These are phyloP conservation scores for Drosophila neocordata DNA, from an alignment of 1,140 invertebrate species.

Conservation along the genomic window DNA sequence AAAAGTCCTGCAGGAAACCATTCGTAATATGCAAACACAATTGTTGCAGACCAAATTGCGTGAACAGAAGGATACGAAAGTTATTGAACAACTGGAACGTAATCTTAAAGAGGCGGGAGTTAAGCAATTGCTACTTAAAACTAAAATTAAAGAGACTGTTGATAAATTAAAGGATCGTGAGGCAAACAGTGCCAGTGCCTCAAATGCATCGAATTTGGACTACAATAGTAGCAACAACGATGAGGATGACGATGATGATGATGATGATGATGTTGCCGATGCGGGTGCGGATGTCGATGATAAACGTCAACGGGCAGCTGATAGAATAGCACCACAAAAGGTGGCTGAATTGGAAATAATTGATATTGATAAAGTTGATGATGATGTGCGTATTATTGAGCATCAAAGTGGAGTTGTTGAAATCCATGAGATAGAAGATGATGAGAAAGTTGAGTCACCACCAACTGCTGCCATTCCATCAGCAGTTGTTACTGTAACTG, in stretches of 20 bases:
- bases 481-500: not conserved
- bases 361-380: slow-evolving; percentile 75
- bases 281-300: not conserved
- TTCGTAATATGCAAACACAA: slow-evolving; percentile 92
- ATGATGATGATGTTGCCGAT: slow-evolving; percentile 24
- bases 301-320: slow-evolving; percentile 6
- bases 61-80: slow-evolving; percentile 86
- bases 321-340: slow-evolving; percentile 15
- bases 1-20: slow-evolving; percentile 87
- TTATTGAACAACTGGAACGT: slow-evolving; percentile 85
- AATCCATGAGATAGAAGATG: slow-evolving; percentile 83
- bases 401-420: slow-evolving; percentile 83
- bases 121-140: slow-evolving; percentile 69
- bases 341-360: slow-evolving; percentile 57
- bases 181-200: slow-evolving; percentile 32
- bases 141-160: slow-evolving; percentile 68
- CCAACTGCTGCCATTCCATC: not conserved
- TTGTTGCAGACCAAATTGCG: slow-evolving; percentile 86
- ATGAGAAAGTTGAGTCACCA: slow-evolving; percentile 59
- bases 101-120: slow-evolving; percentile 84
- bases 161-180: slow-evolving; percentile 65
- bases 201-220: slow-evolving; percentile 58
- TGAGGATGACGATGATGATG: slow-evolving; percentile 1
- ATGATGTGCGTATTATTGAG: slow-evolving; percentile 76
- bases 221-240: slow-evolving; percentile 49